Base-by-base conservation (phyloP, 2,113 vertebrate genomes). In the Rhagologus leucostigma region DNA sequence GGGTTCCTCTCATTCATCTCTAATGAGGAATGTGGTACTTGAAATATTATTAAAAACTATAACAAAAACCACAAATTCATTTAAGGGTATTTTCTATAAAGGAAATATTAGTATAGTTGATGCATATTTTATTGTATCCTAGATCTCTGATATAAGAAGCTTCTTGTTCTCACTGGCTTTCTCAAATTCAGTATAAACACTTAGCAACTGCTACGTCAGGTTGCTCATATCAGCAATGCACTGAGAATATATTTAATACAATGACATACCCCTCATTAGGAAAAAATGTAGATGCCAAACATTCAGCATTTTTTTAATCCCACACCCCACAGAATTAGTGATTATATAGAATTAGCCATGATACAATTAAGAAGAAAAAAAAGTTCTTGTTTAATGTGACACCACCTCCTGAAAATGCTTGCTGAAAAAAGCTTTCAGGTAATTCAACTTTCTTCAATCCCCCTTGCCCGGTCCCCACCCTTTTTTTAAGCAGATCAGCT, bases 381-480 rank as follows among this genome's bases (percentile, higher is more conserved):
- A 24, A 6, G 23, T 8, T 46, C 52, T 35, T n/a, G 75, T 90
- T 73, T 81, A 56, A 82, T 26, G 26, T 71, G 30, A 85, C 18
- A 80, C 4, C 8, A 62, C 2, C 11, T 81, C 15, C 57, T 53
- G 64, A 89, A 89, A 83, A 75, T 2, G 0, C 12, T 78, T 69
- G 18, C 22, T 60, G 65, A 32, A 29, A 81, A 77, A 73, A 90
- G 41, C 20, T 70, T 30, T 78, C 49, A 52, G 39, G 39, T 39
- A 59, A 65, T 50, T 20, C 44, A 26, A 35, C 13, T 32, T 68
- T 33, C 3, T 9, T 60, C 49, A 55, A 35, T 5, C 1, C 4
- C 6, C 14, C 35, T 17, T 4, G 3, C 4, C 3, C 0, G 0
- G 9, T 9, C 35, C 8, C 8, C 21, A 17, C 9, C 6, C 3